phyloP scores from a whole-genome alignment of 2,888 invertebrate species.

The Auanema sp. region DNA sequence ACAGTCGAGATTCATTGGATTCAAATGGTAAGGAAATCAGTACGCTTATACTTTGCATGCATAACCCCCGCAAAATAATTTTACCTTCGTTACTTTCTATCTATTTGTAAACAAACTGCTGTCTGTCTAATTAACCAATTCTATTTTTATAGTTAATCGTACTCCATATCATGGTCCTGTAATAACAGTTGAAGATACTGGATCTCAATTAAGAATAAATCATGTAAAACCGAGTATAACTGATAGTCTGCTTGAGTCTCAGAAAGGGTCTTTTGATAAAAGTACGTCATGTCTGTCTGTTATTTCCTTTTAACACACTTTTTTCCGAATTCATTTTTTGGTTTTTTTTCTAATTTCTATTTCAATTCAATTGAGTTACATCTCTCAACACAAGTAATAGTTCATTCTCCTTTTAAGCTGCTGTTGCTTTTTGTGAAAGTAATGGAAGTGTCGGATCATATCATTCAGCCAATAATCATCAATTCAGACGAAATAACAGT shows the following conservation, averaged over 20 bases:
- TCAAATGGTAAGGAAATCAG: conserved; percentile 37
- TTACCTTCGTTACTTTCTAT: too few relatives aligned
- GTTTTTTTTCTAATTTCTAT: neutral
- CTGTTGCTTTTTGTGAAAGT: conserved; percentile 41
- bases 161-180: conserved; percentile 49
- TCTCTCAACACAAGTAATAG: neutral
- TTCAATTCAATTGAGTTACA: too few relatives aligned
- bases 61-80: neutral
- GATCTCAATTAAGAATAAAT: conserved; percentile 47
- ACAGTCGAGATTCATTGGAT: conserved; percentile 59
- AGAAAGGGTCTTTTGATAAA: conserved; percentile 39
- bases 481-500: conserved; percentile 51
- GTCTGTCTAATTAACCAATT: neutral
- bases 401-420: conserved; percentile 25
- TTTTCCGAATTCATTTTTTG: neutral
- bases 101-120: neutral
- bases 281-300: conserved; percentile 16
- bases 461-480: conserved; percentile 29
- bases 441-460: conserved; percentile 43
- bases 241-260: conserved; percentile 40
- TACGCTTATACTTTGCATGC: too few relatives aligned
- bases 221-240: conserved; percentile 36
- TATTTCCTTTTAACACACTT: neutral
- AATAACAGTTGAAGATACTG: conserved; percentile 57
- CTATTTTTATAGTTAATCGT: conserved; percentile 20